Base-by-base conservation (phyloP, 2,888 invertebrate genomes). In the Plutella xylostella region DNA sequence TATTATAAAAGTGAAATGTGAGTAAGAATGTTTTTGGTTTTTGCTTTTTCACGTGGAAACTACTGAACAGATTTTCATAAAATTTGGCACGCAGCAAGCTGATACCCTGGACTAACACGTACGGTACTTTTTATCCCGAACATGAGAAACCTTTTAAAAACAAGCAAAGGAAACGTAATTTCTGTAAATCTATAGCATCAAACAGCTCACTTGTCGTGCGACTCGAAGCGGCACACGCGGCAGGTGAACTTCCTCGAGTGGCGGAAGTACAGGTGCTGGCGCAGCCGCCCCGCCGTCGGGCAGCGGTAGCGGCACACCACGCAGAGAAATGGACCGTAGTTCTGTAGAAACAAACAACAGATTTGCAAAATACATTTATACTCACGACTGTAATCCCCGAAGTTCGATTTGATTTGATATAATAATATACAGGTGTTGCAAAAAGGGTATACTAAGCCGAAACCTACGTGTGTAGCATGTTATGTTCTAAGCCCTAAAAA, bases 181-280 rank as follows among this genome's bases (percentile, higher is more conserved):
- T 25, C 11, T 11, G 25, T 25, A 11, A 4, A 21, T 5, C 9
- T 11, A 37, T 5, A 20, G 17, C 4, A 17, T 9, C 5, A 37
- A 37, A 15, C 15, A 5, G 11, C 30, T 43, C 20, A 44, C 43
- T 37, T 37, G 38, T 44, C 37, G 14, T 37, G 37, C 12, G 37
- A 44, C 37, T 37, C 43, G 31, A 37, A 37, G 19, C 30, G 37
- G 22, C 43, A 44, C 28, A 37, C 5, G n/a, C 17, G 5, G 43
- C 43, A 44, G 19, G 12, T 22, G 43, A 25, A 44, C 28, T 37
- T 37, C 4, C 43, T 21, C 43, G 43, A 33, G 35, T 43, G 43
- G 11, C 35, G 34, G 35, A n/a, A n/a, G n/a, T n/a, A n/a, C n/a
- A n/a, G n/a, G n/a, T n/a, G n/a, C n/a, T n/a, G n/a, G n/a, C n/a